Evolutionary conservation across 2,888 invertebrate genomes (phyloP).

Genomic region (Thelaira solivaga): DNA sequence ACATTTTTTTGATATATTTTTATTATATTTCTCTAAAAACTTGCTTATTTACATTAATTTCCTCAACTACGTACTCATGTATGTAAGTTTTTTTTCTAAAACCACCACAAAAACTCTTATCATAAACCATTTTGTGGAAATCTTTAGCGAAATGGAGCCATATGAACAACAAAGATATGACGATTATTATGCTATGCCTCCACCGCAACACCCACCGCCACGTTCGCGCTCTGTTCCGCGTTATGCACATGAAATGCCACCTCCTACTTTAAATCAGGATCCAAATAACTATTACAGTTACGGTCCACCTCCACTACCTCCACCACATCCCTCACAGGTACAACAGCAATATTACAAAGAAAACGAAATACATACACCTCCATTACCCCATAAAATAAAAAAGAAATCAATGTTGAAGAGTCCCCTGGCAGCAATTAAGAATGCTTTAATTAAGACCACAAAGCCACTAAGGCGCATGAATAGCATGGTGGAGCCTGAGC

Average conservation of each 20-base stretch:
- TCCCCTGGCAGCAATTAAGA: slow-evolving; percentile 75
- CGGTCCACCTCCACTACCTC: slow-evolving; percentile 62
- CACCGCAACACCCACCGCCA: slow-evolving; percentile 66
- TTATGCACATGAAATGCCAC: slow-evolving; percentile 59
- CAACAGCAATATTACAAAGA: slow-evolving; percentile 71
- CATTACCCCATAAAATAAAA: slow-evolving; percentile 73
- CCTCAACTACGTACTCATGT: background rate
- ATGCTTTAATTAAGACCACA: slow-evolving; percentile 75
- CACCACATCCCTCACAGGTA: slow-evolving; percentile 58
- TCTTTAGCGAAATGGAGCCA: slow-evolving; percentile 77
- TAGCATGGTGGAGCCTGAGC: slow-evolving; percentile 76
- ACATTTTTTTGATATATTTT: slow-evolving; percentile 22
- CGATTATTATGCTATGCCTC: slow-evolving; percentile 73
- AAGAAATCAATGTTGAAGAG: slow-evolving; percentile 77
- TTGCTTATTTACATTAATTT: slow-evolving; percentile 11
- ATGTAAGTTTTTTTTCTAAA: too few species aligned
- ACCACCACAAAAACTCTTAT: background rate
- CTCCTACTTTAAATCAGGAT: slow-evolving; percentile 67
- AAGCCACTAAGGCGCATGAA: slow-evolving; percentile 76
- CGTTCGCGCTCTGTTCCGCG: slow-evolving; percentile 70
- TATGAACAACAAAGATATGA: slow-evolving; percentile 71
- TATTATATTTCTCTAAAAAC: slow-evolving; percentile 24
- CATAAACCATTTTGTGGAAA: slow-evolving; percentile 49
- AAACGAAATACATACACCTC: slow-evolving; percentile 68
- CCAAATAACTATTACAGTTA: slow-evolving; percentile 70